Base-by-base conservation (phyloP, 64 coral and sea anemone species). In the Orbicella faveolata region DNA sequence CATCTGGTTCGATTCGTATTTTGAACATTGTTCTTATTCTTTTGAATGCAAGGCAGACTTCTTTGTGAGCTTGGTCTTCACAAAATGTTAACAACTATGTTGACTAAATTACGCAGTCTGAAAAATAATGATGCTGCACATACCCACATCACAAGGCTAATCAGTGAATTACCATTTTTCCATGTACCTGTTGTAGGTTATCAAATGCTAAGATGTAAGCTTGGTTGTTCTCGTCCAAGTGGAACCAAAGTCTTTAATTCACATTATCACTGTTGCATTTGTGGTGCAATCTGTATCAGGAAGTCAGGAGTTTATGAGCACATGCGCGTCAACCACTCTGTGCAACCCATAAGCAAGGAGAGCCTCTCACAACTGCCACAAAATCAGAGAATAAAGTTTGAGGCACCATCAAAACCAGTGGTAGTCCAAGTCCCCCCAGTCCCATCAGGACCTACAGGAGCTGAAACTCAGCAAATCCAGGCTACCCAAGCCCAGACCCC, bases 251-350 rank as follows among this genome's bases (percentile, higher is more conserved):
- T 97, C 13, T 44, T 94, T 19, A 97, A 97, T 52, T 97, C 95
- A 1, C 95, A 97, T 33, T 97, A 97, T 48, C 95, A 97, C 73
- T 97, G 95, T 70, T 97, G 92, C 82, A 34, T 97, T 55, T 97
- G 95, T 79, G 95, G 95, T 21, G 80, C 79, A 61, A 97, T 97
- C 63, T 97, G 95, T 78, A 94, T 97, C 44, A 93, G 95, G 21
- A 97, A 97, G 52, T 89, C 95, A 35, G 92, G 92, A 2, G 95
- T 97, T 33, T 97, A 97, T 61, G 95, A 97, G 53, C 95, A 97
- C 74, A 90, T 97, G 83, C 64, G 95, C 12, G 89, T 88, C 3
- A 92, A 97, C 23, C 95, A 97, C 25, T 63, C 92, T 19, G 70
- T 65, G 18, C 78, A 81, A 57, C 63, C 89, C 36, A 33, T 83